Conservation (phyloP, 2,888 invertebrate genomes). For the Branchellion lobata region DNA sequence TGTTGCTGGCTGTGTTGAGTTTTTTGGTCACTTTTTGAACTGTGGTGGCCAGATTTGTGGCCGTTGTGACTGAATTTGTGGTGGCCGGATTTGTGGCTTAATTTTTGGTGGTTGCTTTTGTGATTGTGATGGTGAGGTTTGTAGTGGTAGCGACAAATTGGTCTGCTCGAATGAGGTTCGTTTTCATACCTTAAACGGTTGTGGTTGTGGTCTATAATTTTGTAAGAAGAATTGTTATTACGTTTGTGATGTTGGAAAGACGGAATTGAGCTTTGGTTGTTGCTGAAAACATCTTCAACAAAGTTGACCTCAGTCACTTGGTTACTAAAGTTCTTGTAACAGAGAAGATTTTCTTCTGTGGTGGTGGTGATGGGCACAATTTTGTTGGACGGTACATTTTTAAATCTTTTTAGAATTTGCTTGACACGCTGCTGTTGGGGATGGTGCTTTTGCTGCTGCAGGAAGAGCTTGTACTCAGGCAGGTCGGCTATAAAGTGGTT, state of each 20-base stretch:
- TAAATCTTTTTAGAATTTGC: constrained; percentile 47
- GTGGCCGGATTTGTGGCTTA: not conserved
- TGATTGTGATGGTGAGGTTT: not conserved
- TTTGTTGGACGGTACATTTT: constrained; percentile 51
- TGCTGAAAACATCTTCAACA: too few relatives aligned
- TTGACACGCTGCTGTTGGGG: not conserved
- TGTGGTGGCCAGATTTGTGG: too few relatives aligned
- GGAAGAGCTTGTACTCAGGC: constrained; percentile 54
- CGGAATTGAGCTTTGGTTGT: too few relatives aligned
- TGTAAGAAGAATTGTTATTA: too few relatives aligned
- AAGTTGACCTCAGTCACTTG: too few relatives aligned
- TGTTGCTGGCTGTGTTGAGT: too few relatives aligned
- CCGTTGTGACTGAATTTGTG: not conserved
- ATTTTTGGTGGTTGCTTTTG: not conserved
- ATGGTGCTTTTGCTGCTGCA: not conserved
- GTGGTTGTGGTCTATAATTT: too few relatives aligned
- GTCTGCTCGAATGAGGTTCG: too few relatives aligned
- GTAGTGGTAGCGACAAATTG: too few relatives aligned
- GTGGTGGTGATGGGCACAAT: constrained; percentile 53
- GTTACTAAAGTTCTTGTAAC: constrained; percentile 41
- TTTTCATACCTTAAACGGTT: too few relatives aligned
- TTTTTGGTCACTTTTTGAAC: too few relatives aligned
- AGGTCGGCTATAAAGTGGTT: constrained; percentile 52
- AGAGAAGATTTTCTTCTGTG: constrained; percentile 55
- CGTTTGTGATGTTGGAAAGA: too few relatives aligned